A percentile compares a stretch with the other conserved stretches of the same genome.
phyloP scores from a whole-genome alignment of 2,113 vertebrate genomes.

The Barbus barbus region DNA sequence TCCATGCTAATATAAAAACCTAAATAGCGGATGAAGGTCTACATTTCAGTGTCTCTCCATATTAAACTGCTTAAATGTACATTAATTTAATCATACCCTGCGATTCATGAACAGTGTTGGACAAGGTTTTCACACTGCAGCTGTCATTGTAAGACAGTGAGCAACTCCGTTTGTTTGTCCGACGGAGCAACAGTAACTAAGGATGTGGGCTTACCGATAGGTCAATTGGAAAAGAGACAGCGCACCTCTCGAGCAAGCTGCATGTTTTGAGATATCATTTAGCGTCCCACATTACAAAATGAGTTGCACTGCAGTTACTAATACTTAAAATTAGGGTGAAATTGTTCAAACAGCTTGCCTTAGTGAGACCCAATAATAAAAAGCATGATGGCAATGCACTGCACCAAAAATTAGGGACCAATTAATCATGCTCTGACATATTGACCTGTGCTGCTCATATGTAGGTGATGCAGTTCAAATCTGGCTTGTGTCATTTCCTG shows the following conservation, averaged over 20 bases:
- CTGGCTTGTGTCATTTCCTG: conserved; percentile 4
- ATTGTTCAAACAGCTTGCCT: neutral
- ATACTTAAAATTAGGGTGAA: neutral
- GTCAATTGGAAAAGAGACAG: neutral
- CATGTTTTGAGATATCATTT: neutral
- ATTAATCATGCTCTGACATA: neutral
- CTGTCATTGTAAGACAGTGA: too few relatives aligned
- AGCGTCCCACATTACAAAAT: neutral
- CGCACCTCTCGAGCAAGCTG: too few relatives aligned
- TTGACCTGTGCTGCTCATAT: neutral
- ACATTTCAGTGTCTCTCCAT: too few relatives aligned
- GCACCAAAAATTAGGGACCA: neutral
- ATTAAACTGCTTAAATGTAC: too few relatives aligned
- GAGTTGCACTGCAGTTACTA: neutral
- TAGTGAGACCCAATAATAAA: neutral
- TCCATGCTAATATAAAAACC: too few relatives aligned
- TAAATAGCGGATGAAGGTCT: too few relatives aligned
- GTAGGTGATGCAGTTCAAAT: neutral
- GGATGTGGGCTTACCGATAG: too few relatives aligned
- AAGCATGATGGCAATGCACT: neutral
- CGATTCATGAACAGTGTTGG: too few relatives aligned
- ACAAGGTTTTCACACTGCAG: too few relatives aligned
- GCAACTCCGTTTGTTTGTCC: too few relatives aligned
- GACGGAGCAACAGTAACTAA: too few relatives aligned
- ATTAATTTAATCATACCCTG: too few relatives aligned